A percentile compares a stretch with the other conserved stretches of the same genome.
These are phyloP conservation scores for Tenthredo notha DNA, from an alignment of 2,888 invertebrate species.

Conservation along the genomic window DNA sequence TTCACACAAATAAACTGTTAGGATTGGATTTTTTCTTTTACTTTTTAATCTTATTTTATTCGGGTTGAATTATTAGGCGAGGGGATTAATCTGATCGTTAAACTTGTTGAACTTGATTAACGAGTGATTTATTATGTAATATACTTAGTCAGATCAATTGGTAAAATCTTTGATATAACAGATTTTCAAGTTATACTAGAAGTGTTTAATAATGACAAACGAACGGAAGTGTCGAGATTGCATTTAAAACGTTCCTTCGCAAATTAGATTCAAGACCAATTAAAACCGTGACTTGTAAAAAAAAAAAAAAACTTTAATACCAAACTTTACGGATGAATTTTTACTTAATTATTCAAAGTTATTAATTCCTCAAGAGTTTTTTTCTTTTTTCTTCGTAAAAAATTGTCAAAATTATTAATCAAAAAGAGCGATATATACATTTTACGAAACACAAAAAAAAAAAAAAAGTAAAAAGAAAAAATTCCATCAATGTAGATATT, in stretches of 20 bases:
- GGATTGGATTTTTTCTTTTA: neutral
- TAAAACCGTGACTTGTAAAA: neutral
- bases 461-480: too few relatives aligned
- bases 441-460: neutral
- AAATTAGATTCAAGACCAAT: slow-evolving; percentile 24
- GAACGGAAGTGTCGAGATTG: too few relatives aligned
- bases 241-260: neutral
- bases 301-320: neutral
- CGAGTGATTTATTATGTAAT: neutral
- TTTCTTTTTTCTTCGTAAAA: too few relatives aligned
- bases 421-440: neutral
- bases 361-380: neutral
- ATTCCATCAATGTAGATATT: too few relatives aligned
- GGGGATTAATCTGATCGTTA: neutral
- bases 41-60: neutral
- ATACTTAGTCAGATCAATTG: neutral
- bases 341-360: neutral
- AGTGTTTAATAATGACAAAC: too few relatives aligned
- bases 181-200: neutral
- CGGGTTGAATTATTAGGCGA: neutral
- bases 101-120: neutral
- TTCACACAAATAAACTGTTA: neutral
- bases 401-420: neutral
- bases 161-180: neutral
- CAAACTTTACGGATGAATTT: neutral